Conservation (phyloP, 1,140 invertebrate genomes). For the Drosophila ironensis region DNA sequence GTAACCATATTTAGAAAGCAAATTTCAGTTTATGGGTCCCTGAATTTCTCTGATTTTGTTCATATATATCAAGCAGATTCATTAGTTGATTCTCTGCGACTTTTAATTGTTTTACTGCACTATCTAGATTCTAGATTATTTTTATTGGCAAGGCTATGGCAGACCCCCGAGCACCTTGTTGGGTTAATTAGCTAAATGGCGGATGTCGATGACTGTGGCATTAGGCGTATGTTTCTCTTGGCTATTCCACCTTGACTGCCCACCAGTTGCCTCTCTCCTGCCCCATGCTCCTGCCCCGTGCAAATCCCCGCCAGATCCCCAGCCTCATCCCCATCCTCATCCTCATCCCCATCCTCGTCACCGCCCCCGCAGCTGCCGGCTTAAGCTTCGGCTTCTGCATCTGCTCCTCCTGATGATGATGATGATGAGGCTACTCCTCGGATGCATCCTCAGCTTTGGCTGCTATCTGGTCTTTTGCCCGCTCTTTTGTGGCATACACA, state of each 20-base stretch:
- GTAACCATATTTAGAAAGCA: too few relatives aligned
- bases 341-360: slow-evolving; percentile 18
- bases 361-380: slow-evolving; percentile 59
- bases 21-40: too few relatives aligned
- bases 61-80: too few relatives aligned
- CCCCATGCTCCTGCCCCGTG: slow-evolving; percentile 5
- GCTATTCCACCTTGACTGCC: slow-evolving; percentile 35
- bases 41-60: too few relatives aligned
- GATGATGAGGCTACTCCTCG: slow-evolving; percentile 15
- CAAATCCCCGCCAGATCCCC: slow-evolving; percentile 15
- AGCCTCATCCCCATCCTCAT: slow-evolving; percentile 16
- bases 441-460: slow-evolving; percentile 31
- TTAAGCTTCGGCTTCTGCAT: slow-evolving; percentile 9
- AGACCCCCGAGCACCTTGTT: neutral
- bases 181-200: slow-evolving; percentile 71
- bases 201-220: slow-evolving; percentile 76
- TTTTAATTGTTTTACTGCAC: too few relatives aligned
- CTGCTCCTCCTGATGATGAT: neutral
- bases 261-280: too few relatives aligned
- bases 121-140: neutral
- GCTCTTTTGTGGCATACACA: slow-evolving; percentile 74
- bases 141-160: neutral
- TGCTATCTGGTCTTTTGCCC: slow-evolving; percentile 64
- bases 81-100: too few relatives aligned
- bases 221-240: slow-evolving; percentile 71